These are phyloP conservation scores for Botia kubotai DNA, from an alignment of 2,797 vertebrate genomes.

Conservation along the genomic window DNA sequence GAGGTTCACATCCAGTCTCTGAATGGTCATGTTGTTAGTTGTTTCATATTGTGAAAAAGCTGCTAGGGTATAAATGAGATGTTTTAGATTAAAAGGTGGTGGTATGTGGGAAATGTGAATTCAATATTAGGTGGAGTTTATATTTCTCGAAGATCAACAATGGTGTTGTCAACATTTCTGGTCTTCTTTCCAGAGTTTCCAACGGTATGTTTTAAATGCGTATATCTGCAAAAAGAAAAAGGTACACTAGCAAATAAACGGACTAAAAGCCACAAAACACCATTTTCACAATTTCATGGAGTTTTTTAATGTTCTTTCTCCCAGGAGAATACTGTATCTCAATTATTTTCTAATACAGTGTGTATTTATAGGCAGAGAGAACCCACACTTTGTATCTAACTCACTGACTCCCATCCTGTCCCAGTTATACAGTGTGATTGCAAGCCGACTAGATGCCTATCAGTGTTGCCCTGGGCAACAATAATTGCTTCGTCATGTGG, in stretches of 20 bases:
- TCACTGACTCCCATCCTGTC: not conserved
- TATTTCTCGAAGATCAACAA: not conserved
- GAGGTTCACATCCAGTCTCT: not conserved
- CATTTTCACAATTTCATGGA: not conserved
- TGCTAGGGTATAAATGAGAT: not conserved
- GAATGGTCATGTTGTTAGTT: not conserved
- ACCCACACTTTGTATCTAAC: not conserved
- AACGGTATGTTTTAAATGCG: not conserved
- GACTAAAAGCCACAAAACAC: not conserved
- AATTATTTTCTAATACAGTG: not conserved
- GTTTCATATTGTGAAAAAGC: conserved; percentile 4
- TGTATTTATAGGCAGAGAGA: conserved; percentile 13
- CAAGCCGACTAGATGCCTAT: not conserved
- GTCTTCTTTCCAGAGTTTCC: not conserved
- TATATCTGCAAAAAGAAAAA: not conserved
- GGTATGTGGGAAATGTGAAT: not conserved
- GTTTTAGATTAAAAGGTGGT: not conserved
- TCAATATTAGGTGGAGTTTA: not conserved
- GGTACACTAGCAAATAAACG: not conserved
- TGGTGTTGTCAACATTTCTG: not conserved
- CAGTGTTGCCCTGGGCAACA: conserved; percentile 9
- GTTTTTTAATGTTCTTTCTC: not conserved
- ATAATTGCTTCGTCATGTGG: conserved; percentile 23
- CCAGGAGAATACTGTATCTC: conserved; percentile 1
- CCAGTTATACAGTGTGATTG: not conserved